phyloP scores from a whole-genome alignment of 2,888 invertebrate genomes.

The Lasiommata megera region DNA sequence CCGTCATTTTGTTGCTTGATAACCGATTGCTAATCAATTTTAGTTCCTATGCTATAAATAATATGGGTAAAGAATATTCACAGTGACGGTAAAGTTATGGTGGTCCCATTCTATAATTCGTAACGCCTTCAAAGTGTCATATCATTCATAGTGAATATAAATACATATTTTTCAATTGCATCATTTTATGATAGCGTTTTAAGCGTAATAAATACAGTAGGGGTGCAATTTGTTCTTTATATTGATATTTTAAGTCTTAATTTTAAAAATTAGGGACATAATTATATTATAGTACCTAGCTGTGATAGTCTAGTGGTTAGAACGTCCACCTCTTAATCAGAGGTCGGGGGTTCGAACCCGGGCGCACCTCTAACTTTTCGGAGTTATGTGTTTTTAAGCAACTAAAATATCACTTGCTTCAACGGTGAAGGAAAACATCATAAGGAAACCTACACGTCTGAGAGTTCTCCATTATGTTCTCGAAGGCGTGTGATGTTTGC shows the following conservation, averaged over 20 bases:
- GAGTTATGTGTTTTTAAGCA: too few relatives aligned
- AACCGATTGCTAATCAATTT: constrained; percentile 22
- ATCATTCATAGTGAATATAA: constrained; percentile 74
- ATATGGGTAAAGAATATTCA: constrained; percentile 29
- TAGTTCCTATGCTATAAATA: constrained; percentile 32
- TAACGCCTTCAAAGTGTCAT: constrained; percentile 79
- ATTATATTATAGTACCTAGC: not conserved
- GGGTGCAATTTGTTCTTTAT: constrained; percentile 20
- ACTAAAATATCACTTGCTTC: too few relatives aligned
- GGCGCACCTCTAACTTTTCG: too few relatives aligned
- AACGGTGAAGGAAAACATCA: too few relatives aligned
- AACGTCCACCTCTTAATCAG: too few relatives aligned
- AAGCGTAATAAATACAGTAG: constrained; percentile 48
- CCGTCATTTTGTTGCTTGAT: constrained; percentile 34
- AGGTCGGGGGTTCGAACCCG: too few relatives aligned
- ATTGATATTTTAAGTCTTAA: constrained; percentile 28
- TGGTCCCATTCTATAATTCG: constrained; percentile 58
- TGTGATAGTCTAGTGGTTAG: too few relatives aligned
- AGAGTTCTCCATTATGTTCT: too few relatives aligned
- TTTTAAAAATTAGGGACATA: constrained; percentile 18
- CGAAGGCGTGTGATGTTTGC: too few relatives aligned
- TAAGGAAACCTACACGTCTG: too few relatives aligned
- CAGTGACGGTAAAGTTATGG: constrained; percentile 19
- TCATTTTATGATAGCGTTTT: constrained; percentile 54
- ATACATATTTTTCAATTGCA: constrained; percentile 73